Evolutionary conservation across 2,888 invertebrate genomes (phyloP).

Genomic region (Argyra leucocephala): DNA sequence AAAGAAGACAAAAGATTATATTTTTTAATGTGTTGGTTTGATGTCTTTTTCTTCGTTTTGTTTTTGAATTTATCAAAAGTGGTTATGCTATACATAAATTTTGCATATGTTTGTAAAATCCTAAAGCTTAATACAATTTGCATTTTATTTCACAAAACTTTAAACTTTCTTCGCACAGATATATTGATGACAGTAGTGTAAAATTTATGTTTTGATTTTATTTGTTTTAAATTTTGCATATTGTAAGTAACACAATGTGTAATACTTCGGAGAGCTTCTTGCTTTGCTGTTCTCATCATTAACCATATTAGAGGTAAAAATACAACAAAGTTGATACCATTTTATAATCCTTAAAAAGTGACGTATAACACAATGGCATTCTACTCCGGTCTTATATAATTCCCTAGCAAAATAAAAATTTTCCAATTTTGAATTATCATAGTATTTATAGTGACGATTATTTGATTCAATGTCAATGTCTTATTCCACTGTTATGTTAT

Average conservation of each 20-base stretch:
- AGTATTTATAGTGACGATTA: slow-evolving; percentile 49
- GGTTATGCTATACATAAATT: no score
- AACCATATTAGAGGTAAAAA: slow-evolving; percentile 61
- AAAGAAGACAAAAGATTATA: no score
- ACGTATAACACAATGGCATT: slow-evolving; percentile 52
- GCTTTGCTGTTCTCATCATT: slow-evolving; percentile 61
- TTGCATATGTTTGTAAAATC: no score
- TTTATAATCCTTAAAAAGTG: slow-evolving; percentile 56
- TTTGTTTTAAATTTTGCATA: slow-evolving; percentile 53
- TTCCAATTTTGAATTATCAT: slow-evolving; percentile 68
- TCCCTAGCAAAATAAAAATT: slow-evolving; percentile 62
- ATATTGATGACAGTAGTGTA: slow-evolving; percentile 52
- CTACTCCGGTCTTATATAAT: slow-evolving; percentile 53
- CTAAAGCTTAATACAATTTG: background rate
- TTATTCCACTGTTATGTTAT: no score
- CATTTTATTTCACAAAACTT: slow-evolving; percentile 39
- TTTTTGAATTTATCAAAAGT: no score
- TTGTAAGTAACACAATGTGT: slow-evolving; percentile 65
- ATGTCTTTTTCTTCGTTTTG: no score
- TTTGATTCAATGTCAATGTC: slow-evolving; percentile 32
- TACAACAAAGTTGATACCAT: slow-evolving; percentile 64
- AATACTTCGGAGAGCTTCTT: slow-evolving; percentile 72
- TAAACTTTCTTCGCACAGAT: slow-evolving; percentile 63
- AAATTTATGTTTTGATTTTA: slow-evolving; percentile 52
- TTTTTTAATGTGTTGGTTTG: no score